Percentiles rank a stretch among this genome's conserved stretches.
Evolutionary conservation across 2,888 invertebrate species (phyloP).

Genomic region (Dynastes maya): DNA sequence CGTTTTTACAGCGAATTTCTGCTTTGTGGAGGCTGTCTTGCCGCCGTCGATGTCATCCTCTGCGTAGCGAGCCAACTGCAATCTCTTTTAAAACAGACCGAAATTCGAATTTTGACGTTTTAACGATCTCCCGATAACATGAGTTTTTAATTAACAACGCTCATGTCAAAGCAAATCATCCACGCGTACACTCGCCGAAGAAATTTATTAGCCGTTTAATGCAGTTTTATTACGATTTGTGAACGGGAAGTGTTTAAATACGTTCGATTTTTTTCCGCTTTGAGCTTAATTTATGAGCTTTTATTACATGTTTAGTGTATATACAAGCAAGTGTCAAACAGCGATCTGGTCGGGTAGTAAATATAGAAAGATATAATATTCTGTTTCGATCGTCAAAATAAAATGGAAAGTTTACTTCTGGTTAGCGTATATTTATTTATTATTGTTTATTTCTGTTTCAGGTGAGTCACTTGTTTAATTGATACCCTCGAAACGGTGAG

Average conservation of each 20-base stretch:
- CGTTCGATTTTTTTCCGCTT: constrained; percentile 9
- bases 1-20: constrained; percentile 37
- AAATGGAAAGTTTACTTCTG: neutral
- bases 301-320: constrained; percentile 10
- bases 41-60: constrained; percentile 14
- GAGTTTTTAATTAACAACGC: constrained; percentile 43
- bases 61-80: neutral
- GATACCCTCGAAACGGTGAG: constrained; percentile 8
- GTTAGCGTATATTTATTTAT: neutral
- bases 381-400: neutral
- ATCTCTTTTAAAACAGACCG: neutral
- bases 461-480: constrained; percentile 25
- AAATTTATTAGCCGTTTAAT: constrained; percentile 37
- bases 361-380: constrained; percentile 21
- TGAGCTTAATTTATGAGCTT: constrained; percentile 28
- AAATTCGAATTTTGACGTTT: constrained; percentile 42
- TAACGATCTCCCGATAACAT: constrained; percentile 40
- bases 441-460: constrained; percentile 32
- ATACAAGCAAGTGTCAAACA: constrained; percentile 1
- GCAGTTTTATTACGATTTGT: constrained; percentile 37
- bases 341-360: neutral
- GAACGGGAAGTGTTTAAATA: constrained; percentile 20
- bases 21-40: constrained; percentile 32
- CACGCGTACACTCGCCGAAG: neutral
- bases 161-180: constrained; percentile 41